These are phyloP conservation scores for Festucalex cinctus DNA, from an alignment of 2,113 vertebrate species.

Conservation along the genomic window DNA sequence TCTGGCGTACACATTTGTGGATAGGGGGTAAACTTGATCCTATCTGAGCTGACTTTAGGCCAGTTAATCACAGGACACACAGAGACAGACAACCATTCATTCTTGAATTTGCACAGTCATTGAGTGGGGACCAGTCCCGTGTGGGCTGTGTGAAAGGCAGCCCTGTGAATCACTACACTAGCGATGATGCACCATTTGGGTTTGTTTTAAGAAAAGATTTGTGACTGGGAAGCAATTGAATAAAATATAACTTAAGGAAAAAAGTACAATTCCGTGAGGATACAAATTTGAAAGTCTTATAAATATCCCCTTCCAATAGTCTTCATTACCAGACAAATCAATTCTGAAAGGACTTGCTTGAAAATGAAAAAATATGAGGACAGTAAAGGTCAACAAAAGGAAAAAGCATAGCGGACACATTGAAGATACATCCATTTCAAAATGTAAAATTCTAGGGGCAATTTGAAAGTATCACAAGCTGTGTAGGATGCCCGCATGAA, in stretches of 20 bases:
- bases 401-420: no score
- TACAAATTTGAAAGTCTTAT: no score
- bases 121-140: not conserved
- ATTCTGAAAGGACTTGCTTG: not conserved
- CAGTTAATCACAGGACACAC: not conserved
- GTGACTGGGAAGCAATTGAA: not conserved
- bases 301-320: conserved; percentile 4
- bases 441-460: no score
- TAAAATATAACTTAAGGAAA: not conserved
- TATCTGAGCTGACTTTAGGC: not conserved
- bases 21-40: not conserved
- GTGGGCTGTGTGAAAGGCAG: not conserved
- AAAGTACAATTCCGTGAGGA: not conserved
- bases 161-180: not conserved
- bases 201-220: not conserved
- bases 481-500: no score
- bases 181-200: not conserved
- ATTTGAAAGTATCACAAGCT: no score
- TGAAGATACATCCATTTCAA: no score
- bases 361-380: not conserved
- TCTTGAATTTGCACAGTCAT: not conserved
- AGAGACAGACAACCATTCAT: not conserved
- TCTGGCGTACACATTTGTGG: not conserved
- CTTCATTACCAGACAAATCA: conserved; percentile 2
- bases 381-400: no score